Conservation (phyloP, 2,888 invertebrate genomes). For the Aphidoletes aphidimyza region DNA sequence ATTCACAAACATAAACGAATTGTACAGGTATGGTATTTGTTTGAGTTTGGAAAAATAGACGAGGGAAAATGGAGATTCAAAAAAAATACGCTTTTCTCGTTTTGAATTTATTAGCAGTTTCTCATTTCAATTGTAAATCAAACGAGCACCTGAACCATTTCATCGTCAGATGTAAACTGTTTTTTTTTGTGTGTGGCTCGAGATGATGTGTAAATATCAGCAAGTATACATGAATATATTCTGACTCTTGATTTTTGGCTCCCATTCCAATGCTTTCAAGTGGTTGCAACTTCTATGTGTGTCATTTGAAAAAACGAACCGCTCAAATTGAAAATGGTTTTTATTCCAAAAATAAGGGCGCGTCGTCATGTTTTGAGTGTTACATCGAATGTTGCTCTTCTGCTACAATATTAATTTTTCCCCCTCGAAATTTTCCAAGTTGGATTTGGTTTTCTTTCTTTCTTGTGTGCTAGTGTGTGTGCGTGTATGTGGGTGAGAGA, state of each 20-base stretch:
- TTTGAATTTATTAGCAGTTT: slow-evolving; percentile 45
- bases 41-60: background rate
- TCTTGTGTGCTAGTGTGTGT: no score
- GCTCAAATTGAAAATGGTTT: slow-evolving; percentile 10
- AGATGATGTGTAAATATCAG: background rate
- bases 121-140: slow-evolving; percentile 52
- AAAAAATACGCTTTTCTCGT: background rate
- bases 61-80: background rate
- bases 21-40: no score
- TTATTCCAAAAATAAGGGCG: background rate
- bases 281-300: background rate
- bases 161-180: background rate
- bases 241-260: no score
- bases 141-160: slow-evolving; percentile 28
- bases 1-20: background rate
- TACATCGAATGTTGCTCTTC: background rate
- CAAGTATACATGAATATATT: no score
- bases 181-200: background rate
- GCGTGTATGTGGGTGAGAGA: no score
- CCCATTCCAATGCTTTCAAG: background rate
- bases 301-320: background rate
- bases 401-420: slow-evolving; percentile 6
- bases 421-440: background rate
- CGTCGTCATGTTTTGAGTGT: background rate
- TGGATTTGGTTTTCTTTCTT: background rate